A percentile compares a stretch with the other conserved stretches of the same genome.
Conservation (phyloP, 2,797 vertebrate species). For the Peromyscus aztecus region DNA sequence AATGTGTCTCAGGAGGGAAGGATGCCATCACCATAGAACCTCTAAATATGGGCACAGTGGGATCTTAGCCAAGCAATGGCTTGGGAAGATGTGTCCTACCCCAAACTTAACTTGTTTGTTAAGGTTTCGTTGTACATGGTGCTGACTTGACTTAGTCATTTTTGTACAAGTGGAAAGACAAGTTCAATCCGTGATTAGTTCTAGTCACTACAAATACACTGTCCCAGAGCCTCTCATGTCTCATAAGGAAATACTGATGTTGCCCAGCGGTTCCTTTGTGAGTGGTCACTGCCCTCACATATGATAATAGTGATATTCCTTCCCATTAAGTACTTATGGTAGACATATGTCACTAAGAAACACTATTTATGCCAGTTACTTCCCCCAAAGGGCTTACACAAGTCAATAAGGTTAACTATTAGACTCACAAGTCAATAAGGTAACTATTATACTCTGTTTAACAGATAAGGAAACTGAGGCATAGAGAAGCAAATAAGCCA, state of each 20-base stretch:
- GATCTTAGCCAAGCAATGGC: slow-evolving; percentile 41
- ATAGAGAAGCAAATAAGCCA: slow-evolving; percentile 2
- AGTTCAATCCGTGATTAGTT: slow-evolving; percentile 32
- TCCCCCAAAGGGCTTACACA: slow-evolving; percentile 23
- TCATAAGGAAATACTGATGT: slow-evolving; percentile 42
- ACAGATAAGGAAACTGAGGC: slow-evolving; percentile 50
- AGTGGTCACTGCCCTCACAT: background rate
- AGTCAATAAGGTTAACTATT: slow-evolving; percentile 11
- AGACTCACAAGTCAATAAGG: background rate
- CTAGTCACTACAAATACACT: slow-evolving; percentile 38
- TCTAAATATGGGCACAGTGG: slow-evolving; percentile 78
- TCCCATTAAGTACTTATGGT: background rate
- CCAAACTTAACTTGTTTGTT: slow-evolving; percentile 35
- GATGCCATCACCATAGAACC: slow-evolving; percentile 67
- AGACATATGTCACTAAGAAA: background rate
- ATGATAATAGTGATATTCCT: background rate
- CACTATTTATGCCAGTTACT: background rate
- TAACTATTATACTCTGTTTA: slow-evolving; percentile 10
- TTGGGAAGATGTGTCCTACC: slow-evolving; percentile 55
- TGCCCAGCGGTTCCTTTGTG: background rate
- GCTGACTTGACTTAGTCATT: slow-evolving; percentile 23
- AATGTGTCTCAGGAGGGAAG: slow-evolving; percentile 74
- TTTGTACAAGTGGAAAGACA: slow-evolving; percentile 39
- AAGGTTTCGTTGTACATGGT: background rate
- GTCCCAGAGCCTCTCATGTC: slow-evolving; percentile 39